A percentile compares a stretch with the other conserved stretches of the same genome.
Conservation (phyloP, 2,113 vertebrate species). For the Misgurnus anguillicaudatus region DNA sequence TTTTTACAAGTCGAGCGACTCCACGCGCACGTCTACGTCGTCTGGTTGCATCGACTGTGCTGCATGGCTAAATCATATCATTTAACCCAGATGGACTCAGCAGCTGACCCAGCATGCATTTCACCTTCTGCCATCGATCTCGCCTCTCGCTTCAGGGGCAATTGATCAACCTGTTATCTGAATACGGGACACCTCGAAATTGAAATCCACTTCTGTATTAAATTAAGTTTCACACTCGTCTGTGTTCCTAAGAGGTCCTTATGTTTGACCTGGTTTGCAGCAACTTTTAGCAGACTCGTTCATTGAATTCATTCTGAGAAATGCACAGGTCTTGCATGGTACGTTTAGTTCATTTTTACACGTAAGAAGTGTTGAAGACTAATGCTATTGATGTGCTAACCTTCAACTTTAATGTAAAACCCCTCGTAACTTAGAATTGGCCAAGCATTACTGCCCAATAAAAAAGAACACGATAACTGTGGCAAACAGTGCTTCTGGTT, state of each 20-base stretch:
- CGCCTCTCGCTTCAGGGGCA: constrained; percentile 29
- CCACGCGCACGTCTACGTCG: neutral
- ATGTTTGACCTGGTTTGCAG: constrained; percentile 57
- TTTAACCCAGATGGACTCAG: constrained; percentile 38
- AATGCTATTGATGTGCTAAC: constrained; percentile 3
- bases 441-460: neutral
- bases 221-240: constrained; percentile 47
- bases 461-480: neutral
- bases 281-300: too few species aligned
- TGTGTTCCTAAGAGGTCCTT: constrained; percentile 8
- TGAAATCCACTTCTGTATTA: constrained; percentile 41
- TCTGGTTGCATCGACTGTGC: constrained; percentile 33
- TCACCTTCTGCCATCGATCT: constrained; percentile 54
- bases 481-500: neutral
- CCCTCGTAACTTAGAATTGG: neutral
- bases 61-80: constrained; percentile 42
- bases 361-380: constrained; percentile 1
- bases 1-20: neutral
- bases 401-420: neutral
- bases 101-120: constrained; percentile 39
- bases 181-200: constrained; percentile 43
- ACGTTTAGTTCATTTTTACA: constrained; percentile 4
- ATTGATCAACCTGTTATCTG: constrained; percentile 57
- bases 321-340: constrained; percentile 1
- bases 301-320: constrained; percentile 24